phyloP scores from a whole-genome alignment of 2,113 vertebrate genomes.

The Pristiophorus japonicus region DNA sequence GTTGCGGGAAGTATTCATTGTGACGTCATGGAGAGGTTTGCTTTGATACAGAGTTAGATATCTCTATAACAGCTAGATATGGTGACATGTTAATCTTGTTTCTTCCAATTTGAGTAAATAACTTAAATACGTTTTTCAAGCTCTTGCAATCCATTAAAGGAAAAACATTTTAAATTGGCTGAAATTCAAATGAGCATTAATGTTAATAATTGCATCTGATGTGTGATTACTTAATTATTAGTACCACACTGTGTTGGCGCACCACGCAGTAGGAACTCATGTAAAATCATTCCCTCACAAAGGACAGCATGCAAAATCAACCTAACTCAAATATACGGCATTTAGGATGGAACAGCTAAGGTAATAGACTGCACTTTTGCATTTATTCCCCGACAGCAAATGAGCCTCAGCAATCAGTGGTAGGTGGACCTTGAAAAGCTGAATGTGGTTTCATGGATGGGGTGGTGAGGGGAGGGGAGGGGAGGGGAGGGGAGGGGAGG shows the following conservation, averaged over 20 bases:
- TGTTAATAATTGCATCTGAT: neutral
- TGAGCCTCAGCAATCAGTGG: neutral
- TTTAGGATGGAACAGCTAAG: neutral
- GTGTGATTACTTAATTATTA: constrained; percentile 27
- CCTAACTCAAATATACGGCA: neutral
- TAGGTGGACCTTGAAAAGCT: neutral
- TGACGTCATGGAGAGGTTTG: neutral
- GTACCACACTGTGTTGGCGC: constrained; percentile 5
- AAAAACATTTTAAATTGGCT: constrained; percentile 3
- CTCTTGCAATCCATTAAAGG: neutral
- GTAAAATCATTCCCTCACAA: neutral
- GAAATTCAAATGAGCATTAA: constrained; percentile 13
- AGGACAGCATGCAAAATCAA: neutral
- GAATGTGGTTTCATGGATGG: neutral
- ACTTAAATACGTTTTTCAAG: neutral
- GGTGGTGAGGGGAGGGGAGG: no score
- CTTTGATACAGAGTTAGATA: neutral
- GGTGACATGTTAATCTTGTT: neutral
- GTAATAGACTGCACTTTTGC: neutral
- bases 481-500: no score
- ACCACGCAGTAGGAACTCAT: neutral
- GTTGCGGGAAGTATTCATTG: neutral
- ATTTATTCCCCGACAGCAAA: neutral
- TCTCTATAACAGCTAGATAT: neutral
- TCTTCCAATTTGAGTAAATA: neutral